Base-by-base conservation (phyloP, 2,113 vertebrate species). In the Oceanites oceanicus region DNA sequence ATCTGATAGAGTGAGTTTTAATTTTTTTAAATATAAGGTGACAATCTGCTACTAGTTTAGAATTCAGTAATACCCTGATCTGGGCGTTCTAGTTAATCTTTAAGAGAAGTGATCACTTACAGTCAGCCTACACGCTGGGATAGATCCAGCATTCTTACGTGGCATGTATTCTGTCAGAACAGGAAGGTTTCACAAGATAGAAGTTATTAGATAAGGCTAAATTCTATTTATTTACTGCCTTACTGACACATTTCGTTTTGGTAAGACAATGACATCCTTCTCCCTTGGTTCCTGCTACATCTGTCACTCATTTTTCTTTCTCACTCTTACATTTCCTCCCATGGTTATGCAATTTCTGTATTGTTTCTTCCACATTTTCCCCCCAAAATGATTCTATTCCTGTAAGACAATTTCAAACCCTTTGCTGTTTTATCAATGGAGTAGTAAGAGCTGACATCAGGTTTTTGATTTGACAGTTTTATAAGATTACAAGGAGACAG, bases 401-500 rank as follows among this genome's bases (percentile, higher is more conserved):
- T 53, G 3, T 14, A 76, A 32, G 13, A 73, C n/a, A 81, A 49
- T 61, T 93, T 76, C 62, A 75, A 91, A 15, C 14, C 4, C 14
- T 62, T 38, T 22, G 8, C 42, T 30, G 8, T 74, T 80, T 49
- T 27, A 83, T 73, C 55, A 79, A 11, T 20, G 21, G 50, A 63
- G 55, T 44, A 67, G 56, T 32, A 72, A 14, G 30, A 94, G 27
- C 32, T 66, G 74, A 67, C 84, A 63, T 82, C 55, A 66, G 32
- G 23, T 36, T 88, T 78, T 52, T 36, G 4, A 78, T 81, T 63
- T 96, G 74, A 55, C 63, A 71, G 87, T 49, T 78, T 89, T 73
- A 70, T 34, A 53, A 91, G 67, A 91, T 89, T 86, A 88, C 30
- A 75, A 80, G 78, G 68, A 97, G 55, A 81, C 23, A 22, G 23